Base-by-base conservation (phyloP, 2,113 vertebrate genomes). In the Nannobrachium achirus region DNA sequence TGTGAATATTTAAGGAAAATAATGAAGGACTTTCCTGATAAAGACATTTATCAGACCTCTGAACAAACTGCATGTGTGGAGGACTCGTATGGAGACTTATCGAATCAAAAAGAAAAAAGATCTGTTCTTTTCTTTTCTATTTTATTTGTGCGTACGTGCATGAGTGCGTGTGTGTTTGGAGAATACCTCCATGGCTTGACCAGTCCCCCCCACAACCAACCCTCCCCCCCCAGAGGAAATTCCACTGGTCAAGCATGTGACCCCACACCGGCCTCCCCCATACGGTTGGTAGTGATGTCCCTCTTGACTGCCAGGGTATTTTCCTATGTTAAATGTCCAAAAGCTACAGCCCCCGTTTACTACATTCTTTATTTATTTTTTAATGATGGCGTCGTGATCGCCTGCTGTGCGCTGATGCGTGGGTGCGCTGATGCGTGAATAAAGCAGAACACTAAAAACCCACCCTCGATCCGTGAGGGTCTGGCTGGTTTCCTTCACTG, bases 1-100 rank as follows among this genome's bases (percentile, higher is more conserved):
- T 79, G 76, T 65, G 66, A 48, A 60, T 9, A 59, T 59, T n/a
- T 44, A 19, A n/a, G 10, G 39, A 60, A 33, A 60, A n/a, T n/a
- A 44, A 60, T 60, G 57, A 60, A 42, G 40, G 39, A 60, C 39
- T 16, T 33, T 42, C 57, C 15, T 60, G 40, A 60, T 19, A 10
- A 20, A 19, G 10, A 58, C 14, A 10, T 38, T 58, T n/a, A 19
- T 44, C 41, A 64, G 20, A 49, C 20, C 8, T n/a, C 25, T 48
- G 51, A 19, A 53, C 1, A 20, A 11, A 56, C 55, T 40, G 25
- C 55, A 56, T 56, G 20, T 14, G 55, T 39, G 5, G 13, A 39
- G 25, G 16, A 10, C 51, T 19, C 10, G 16, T 20, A 53, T 4
- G 11, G 51, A 53, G 51, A 53, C 51, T 53, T 53, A 53, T 8